These are phyloP conservation scores for Choreutis nemorana DNA, from an alignment of 2,888 invertebrate genomes.

Conservation along the genomic window DNA sequence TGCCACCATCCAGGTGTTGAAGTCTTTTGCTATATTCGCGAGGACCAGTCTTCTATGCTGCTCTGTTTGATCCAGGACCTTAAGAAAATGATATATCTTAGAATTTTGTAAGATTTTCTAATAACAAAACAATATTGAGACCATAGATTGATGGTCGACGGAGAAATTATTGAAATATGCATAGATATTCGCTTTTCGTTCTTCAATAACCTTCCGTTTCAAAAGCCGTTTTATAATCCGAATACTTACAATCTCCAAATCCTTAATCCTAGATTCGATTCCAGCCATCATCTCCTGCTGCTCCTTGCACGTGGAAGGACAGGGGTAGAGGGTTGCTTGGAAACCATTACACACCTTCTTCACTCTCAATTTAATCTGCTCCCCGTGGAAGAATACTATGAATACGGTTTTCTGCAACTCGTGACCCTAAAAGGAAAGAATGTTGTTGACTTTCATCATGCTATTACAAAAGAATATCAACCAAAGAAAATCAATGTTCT, in stretches of 20 bases:
- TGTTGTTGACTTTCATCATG: no score
- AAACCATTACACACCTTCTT: slow-evolving; percentile 83
- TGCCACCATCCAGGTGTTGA: slow-evolving; percentile 88
- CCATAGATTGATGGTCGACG: no score
- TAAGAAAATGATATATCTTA: slow-evolving; percentile 9
- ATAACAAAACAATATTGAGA: no score
- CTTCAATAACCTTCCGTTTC: no score
- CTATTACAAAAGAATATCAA: no score
- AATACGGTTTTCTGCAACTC: slow-evolving; percentile 76
- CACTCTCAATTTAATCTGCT: slow-evolving; percentile 75
- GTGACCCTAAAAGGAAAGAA: slow-evolving; percentile 63
- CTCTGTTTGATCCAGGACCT: slow-evolving; percentile 87
- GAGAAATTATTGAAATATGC: no score
- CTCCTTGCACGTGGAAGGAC: slow-evolving; percentile 76
- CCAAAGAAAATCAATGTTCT: no score
- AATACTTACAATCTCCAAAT: slow-evolving; percentile 66
- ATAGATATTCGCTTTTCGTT: no score
- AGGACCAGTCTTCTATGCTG: slow-evolving; percentile 88
- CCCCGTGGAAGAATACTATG: slow-evolving; percentile 74
- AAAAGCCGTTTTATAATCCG: neutral
- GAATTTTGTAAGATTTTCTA: no score
- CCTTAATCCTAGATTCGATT: slow-evolving; percentile 76
- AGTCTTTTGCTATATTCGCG: slow-evolving; percentile 84
- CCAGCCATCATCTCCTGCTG: slow-evolving; percentile 76
- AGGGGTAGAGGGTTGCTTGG: slow-evolving; percentile 79